Evolutionary conservation across 2,888 invertebrate genomes (phyloP).

Genomic region (Galeruca laticollis): DNA sequence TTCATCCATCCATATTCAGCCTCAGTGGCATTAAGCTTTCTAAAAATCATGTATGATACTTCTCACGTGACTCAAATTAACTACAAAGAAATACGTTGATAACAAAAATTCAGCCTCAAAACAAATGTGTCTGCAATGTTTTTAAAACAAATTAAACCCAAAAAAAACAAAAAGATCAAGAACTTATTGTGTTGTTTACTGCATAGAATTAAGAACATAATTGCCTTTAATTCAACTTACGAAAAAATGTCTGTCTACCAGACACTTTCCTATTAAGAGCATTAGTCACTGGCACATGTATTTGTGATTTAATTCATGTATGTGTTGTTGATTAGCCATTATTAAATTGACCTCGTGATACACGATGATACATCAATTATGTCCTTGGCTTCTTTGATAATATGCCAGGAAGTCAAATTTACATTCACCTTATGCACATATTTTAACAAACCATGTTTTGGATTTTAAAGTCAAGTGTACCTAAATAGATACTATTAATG

Average conservation of each 20-base stretch:
- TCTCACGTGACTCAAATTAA: no score
- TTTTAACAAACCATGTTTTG: not conserved
- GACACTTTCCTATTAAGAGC: slow-evolving; percentile 18
- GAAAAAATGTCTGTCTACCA: slow-evolving; percentile 14
- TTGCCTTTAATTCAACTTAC: not conserved
- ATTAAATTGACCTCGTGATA: slow-evolving; percentile 27
- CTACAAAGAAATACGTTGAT: no score
- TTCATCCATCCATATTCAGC: no score
- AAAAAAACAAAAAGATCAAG: not conserved
- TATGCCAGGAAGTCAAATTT: slow-evolving; percentile 11
- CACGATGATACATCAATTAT: slow-evolving; percentile 19
- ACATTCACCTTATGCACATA: slow-evolving; percentile 11
- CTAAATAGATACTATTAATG: not conserved
- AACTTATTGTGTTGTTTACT: not conserved
- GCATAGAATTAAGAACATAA: not conserved
- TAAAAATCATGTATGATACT: no score
- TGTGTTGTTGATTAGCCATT: slow-evolving; percentile 27
- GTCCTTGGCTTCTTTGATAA: slow-evolving; percentile 10
- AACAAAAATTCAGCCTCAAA: no score
- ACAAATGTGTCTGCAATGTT: no score
- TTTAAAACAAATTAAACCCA: not conserved
- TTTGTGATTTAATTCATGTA: slow-evolving; percentile 24
- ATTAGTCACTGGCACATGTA: slow-evolving; percentile 20
- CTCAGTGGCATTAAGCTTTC: no score
- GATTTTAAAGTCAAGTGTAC: not conserved